phyloP scores from a whole-genome alignment of 2,797 vertebrate species.

The Gymnoscopelus braueri region DNA sequence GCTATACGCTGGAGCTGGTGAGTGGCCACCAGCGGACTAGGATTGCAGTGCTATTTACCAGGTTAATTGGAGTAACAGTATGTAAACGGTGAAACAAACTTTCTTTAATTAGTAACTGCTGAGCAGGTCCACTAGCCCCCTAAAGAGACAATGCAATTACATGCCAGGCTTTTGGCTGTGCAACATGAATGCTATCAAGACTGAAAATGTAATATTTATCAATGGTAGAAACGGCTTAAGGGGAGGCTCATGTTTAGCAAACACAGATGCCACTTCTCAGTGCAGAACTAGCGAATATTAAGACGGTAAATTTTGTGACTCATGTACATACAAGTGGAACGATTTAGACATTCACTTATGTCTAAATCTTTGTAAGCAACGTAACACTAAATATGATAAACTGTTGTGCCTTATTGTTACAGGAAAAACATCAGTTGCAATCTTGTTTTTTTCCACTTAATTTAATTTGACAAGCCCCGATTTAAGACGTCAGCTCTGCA shows the following conservation, averaged over 20 bases:
- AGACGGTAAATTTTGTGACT: conserved; percentile 5
- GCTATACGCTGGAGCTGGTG: too few species aligned
- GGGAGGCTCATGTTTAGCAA: conserved; percentile 43
- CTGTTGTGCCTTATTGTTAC: conserved; percentile 54
- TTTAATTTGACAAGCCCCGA: conserved; percentile 57
- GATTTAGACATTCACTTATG: conserved; percentile 33
- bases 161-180: not conserved
- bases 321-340: too few species aligned
- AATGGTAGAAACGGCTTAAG: conserved; percentile 22
- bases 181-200: conserved; percentile 28
- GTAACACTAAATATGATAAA: conserved; percentile 50
- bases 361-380: not conserved
- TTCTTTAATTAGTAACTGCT: too few species aligned
- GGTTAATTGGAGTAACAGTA: conserved; percentile 6
- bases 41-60: not conserved
- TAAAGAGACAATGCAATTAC: conserved; percentile 34
- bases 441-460: conserved; percentile 33
- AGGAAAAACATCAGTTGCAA: conserved; percentile 48
- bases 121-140: conserved; percentile 12
- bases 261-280: conserved; percentile 41
- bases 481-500: conserved; percentile 20
- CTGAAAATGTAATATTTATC: conserved; percentile 48
- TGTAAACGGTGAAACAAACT: too few species aligned
- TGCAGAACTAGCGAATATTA: conserved; percentile 38
- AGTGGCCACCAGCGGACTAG: too few species aligned